Conservation (phyloP, 1,140 invertebrate genomes). For the Stenopsyche tienmushanensis region DNA sequence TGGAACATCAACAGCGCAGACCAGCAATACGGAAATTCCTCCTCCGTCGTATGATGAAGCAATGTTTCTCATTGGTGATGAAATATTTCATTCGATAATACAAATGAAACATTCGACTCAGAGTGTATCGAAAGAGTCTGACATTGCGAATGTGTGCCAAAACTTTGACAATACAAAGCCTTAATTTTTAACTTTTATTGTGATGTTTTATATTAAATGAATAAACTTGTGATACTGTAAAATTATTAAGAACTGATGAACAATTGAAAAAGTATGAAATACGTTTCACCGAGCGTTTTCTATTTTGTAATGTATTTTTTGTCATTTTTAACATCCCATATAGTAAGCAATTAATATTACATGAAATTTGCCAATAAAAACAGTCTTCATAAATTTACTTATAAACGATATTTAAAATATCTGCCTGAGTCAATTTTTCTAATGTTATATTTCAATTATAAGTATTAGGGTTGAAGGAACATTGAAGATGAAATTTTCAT, state of each 20-base stretch:
- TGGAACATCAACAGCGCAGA: slow-evolving; percentile 48
- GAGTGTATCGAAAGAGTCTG: slow-evolving; percentile 15
- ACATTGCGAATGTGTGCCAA: slow-evolving; percentile 26
- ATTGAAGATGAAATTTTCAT: too few species aligned
- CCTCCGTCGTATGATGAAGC: slow-evolving; percentile 64
- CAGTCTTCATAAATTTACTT: too few species aligned
- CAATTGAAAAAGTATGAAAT: too few species aligned
- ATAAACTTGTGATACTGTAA: background rate
- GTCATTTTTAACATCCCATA: background rate
- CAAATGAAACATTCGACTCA: slow-evolving; percentile 15
- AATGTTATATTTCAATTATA: too few species aligned
- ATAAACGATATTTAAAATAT: too few species aligned
- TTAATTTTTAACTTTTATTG: slow-evolving; percentile 11
- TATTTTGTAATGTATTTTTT: background rate
- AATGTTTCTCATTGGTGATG: slow-evolving; percentile 58
- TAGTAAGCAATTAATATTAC: background rate
- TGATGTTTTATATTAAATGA: background rate
- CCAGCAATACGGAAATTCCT: slow-evolving; percentile 52
- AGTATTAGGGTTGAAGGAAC: too few species aligned
- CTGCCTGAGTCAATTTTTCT: too few species aligned
- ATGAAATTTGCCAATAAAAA: too few species aligned
- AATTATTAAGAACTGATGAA: background rate
- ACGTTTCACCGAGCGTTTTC: background rate
- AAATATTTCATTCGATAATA: slow-evolving; percentile 44
- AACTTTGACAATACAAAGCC: slow-evolving; percentile 26